Percentiles rank a stretch among this genome's conserved stretches.
Evolutionary conservation across 2,888 invertebrate genomes (phyloP).

Genomic region (Leucoma salicis): DNA sequence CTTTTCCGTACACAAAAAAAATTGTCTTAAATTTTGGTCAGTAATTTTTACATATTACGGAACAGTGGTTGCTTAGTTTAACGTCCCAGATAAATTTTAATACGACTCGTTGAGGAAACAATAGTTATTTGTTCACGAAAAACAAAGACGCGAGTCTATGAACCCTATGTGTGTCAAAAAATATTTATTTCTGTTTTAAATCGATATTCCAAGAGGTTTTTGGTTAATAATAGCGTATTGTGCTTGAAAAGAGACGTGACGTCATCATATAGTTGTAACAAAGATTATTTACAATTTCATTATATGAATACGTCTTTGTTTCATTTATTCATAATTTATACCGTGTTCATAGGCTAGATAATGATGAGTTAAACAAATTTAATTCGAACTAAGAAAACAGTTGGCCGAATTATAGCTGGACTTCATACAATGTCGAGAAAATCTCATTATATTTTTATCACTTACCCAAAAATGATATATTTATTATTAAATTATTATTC

Average conservation of each 20-base stretch:
- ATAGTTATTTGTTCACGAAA: slow-evolving; percentile 30
- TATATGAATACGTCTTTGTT: no score
- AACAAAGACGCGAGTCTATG: slow-evolving; percentile 31
- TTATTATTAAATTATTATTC: no score
- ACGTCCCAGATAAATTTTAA: slow-evolving; percentile 28
- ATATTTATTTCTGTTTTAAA: slow-evolving; percentile 26
- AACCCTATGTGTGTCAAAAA: slow-evolving; percentile 34
- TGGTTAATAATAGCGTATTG: background rate
- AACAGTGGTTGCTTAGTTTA: slow-evolving; percentile 35
- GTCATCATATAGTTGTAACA: no score
- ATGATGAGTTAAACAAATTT: no score
- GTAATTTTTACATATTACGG: slow-evolving; percentile 34
- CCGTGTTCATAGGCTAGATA: no score
- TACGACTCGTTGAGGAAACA: slow-evolving; percentile 24
- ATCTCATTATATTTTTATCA: no score
- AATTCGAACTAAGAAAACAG: no score
- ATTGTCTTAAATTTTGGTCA: slow-evolving; percentile 27
- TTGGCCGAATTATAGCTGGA: no score
- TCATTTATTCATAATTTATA: no score
- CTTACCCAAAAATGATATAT: no score
- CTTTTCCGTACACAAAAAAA: slow-evolving; percentile 14
- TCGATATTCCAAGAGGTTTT: slow-evolving; percentile 20
- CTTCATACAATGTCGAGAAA: no score
- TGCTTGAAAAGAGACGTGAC: slow-evolving; percentile 1
- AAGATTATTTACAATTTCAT: no score